Conservation (phyloP, 2,888 invertebrate species). For the Drosophila suboccidentalis region DNA sequence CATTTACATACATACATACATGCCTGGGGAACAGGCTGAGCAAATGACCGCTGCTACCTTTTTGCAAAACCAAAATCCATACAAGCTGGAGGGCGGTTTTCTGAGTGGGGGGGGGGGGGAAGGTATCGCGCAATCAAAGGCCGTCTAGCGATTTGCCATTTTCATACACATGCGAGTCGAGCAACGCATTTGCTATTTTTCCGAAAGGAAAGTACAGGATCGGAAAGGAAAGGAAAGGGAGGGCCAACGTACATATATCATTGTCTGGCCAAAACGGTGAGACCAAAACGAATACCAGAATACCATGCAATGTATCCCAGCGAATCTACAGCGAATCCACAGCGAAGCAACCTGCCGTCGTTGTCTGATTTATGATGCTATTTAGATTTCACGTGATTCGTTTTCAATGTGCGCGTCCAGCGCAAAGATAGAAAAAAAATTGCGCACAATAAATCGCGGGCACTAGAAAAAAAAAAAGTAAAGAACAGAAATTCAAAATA, state of each 20-base stretch:
- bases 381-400: slow-evolving; percentile 82
- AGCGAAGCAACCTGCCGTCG: slow-evolving; percentile 77
- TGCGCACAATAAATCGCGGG: slow-evolving; percentile 74
- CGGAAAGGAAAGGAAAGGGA: not conserved
- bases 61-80: slow-evolving; percentile 6
- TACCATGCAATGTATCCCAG: slow-evolving; percentile 41
- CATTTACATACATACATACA: slow-evolving; percentile 57
- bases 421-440: slow-evolving; percentile 73
- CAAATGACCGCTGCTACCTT: slow-evolving; percentile 69
- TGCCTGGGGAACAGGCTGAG: slow-evolving; percentile 63
- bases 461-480: slow-evolving; percentile 38
- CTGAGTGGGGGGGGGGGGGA: slow-evolving; percentile 4
- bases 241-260: slow-evolving; percentile 73
- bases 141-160: slow-evolving; percentile 79
- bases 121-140: slow-evolving; percentile 72
- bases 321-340: slow-evolving; percentile 44
- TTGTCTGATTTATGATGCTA: slow-evolving; percentile 82
- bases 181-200: slow-evolving; percentile 65
- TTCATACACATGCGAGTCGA: slow-evolving; percentile 75
- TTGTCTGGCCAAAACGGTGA: slow-evolving; percentile 70
- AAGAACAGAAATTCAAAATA: slow-evolving; percentile 10
- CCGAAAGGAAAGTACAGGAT: not conserved
- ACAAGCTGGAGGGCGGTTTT: not conserved
- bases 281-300: slow-evolving; percentile 35
- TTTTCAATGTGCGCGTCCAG: slow-evolving; percentile 79